These are phyloP conservation scores for Tanypteryx hageni DNA, from an alignment of 2,888 invertebrate species.

Conservation along the genomic window DNA sequence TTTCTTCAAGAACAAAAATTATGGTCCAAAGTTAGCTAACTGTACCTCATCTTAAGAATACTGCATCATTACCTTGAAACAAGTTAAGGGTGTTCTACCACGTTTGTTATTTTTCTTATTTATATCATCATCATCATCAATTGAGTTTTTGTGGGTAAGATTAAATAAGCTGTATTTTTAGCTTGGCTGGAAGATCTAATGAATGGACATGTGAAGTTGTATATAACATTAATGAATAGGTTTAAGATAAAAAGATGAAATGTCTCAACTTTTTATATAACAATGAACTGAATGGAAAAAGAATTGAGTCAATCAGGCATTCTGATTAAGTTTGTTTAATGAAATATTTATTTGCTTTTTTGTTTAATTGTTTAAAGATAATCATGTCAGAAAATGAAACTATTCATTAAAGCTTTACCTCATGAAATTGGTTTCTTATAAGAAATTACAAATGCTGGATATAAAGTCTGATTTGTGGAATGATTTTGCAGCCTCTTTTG, in stretches of 20 bases:
- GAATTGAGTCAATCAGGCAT: neutral
- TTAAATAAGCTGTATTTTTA: neutral
- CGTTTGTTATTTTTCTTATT: neutral
- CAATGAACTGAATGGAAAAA: neutral
- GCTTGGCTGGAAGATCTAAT: neutral
- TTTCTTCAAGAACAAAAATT: neutral
- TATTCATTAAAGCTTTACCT: neutral
- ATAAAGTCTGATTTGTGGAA: neutral
- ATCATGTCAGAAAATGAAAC: neutral
- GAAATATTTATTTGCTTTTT: neutral
- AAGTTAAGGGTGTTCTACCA: neutral
- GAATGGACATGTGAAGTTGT: neutral
- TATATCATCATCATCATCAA: neutral
- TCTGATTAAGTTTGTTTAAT: neutral
- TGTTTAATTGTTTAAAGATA: neutral
- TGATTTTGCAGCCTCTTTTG: constrained; percentile 19
- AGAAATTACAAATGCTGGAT: neutral
- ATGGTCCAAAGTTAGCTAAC: neutral
- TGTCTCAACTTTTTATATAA: neutral
- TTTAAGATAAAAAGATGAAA: neutral
- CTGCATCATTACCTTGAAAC: neutral
- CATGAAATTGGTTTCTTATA: neutral
- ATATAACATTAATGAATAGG: neutral
- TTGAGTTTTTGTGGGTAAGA: neutral
- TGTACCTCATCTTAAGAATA: neutral